These are phyloP conservation scores for Synanthedon vespiformis DNA, from an alignment of 2,888 invertebrate species.

Conservation along the genomic window DNA sequence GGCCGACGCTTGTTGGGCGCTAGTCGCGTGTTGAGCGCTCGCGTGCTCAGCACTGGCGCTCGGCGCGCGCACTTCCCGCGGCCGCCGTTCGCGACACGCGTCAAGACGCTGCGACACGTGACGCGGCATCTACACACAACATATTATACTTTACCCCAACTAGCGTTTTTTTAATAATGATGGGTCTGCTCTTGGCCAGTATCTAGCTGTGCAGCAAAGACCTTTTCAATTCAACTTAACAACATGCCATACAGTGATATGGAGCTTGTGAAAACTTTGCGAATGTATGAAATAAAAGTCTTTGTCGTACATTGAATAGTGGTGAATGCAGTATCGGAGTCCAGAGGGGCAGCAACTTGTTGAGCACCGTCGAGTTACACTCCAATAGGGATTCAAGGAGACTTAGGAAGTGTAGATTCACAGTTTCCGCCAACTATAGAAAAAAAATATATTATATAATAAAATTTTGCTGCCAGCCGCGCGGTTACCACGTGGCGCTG, in stretches of 20 bases:
- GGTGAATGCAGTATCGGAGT: slow-evolving; percentile 95
- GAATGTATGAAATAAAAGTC: no score
- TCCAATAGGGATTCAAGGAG: slow-evolving; percentile 95
- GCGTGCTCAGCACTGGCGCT: slow-evolving; percentile 56
- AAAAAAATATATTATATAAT: no score
- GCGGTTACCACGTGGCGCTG: background rate
- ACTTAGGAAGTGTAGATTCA: slow-evolving; percentile 95
- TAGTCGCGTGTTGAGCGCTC: slow-evolving; percentile 5
- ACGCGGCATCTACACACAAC: slow-evolving; percentile 78
- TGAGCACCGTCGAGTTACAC: slow-evolving; percentile 92
- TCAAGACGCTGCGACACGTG: slow-evolving; percentile 89
- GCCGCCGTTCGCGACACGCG: slow-evolving; percentile 87
- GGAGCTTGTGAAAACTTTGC: no score
- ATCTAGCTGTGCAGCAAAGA: no score
- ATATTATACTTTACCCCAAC: background rate
- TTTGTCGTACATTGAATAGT: slow-evolving; percentile 36
- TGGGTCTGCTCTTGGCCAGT: no score
- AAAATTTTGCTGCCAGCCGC: no score
- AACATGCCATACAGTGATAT: no score
- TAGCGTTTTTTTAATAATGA: no score
- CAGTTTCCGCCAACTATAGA: slow-evolving; percentile 92
- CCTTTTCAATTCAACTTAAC: no score
- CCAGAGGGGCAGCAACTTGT: slow-evolving; percentile 95
- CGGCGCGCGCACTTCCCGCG: slow-evolving; percentile 28
- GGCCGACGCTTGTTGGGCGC: slow-evolving; percentile 52